Conservation (phyloP, 2,888 invertebrate species). For the Vannuccia rotundouncinata region DNA sequence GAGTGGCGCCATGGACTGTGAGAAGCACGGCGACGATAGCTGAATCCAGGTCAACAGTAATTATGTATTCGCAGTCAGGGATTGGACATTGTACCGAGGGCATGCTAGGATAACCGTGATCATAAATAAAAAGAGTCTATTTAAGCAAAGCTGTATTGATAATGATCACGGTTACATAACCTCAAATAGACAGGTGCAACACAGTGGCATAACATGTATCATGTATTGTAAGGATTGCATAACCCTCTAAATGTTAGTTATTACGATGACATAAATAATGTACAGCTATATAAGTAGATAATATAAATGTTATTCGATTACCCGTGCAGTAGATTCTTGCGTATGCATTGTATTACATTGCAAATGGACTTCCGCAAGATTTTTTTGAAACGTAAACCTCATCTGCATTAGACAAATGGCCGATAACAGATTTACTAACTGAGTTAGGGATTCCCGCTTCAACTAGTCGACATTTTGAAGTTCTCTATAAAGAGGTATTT, state of each 20-base stretch:
- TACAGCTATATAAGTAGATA: neutral
- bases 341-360: too few relatives aligned
- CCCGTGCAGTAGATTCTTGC: too few relatives aligned
- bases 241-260: neutral
- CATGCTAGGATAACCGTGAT: neutral
- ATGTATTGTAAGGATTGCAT: neutral
- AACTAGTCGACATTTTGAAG: neutral
- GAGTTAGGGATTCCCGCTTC: too few relatives aligned
- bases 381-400: too few relatives aligned
- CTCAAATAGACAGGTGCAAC: neutral
- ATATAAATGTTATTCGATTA: too few relatives aligned
- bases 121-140: neutral
- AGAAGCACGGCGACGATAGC: neutral
- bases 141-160: neutral
- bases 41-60: neutral
- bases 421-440: too few relatives aligned
- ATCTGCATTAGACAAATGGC: too few relatives aligned
- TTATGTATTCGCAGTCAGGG: neutral
- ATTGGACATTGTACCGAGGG: neutral
- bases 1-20: neutral
- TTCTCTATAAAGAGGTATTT: neutral
- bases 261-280: neutral
- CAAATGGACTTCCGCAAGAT: too few relatives aligned
- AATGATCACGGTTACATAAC: neutral
- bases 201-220: neutral